A percentile compares a stretch with the other conserved stretches of the same genome.
Evolutionary conservation across 2,797 vertebrate genomes (phyloP).

Genomic region (Lacerta agilis): DNA sequence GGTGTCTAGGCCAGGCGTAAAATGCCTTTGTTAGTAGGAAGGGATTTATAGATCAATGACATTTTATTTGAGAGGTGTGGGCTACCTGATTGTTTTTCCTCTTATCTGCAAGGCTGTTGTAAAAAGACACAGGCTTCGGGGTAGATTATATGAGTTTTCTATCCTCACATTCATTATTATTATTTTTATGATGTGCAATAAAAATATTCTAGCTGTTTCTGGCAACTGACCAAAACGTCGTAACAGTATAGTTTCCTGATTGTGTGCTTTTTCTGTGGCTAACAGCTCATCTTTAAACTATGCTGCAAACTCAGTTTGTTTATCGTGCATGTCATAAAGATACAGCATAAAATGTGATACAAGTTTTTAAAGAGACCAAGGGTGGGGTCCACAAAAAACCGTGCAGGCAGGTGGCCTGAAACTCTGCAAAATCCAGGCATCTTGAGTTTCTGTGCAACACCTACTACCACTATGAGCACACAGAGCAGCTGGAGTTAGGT

Average conservation of each 20-base stretch:
- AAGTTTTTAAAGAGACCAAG: neutral
- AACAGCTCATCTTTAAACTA: neutral
- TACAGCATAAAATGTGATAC: neutral
- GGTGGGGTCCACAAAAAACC: neutral
- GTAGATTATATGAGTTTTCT: neutral
- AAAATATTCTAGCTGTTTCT: constrained; percentile 2
- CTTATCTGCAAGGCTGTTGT: neutral
- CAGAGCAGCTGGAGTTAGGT: neutral
- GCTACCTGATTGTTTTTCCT: neutral
- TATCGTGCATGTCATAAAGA: neutral
- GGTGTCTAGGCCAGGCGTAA: neutral
- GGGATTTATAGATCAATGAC: neutral
- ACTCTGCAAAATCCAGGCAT: neutral
- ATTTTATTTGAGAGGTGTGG: neutral
- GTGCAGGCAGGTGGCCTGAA: neutral
- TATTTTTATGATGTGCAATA: constrained; percentile 11
- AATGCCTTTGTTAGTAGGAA: neutral
- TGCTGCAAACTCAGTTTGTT: constrained; percentile 4
- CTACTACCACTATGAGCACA: neutral
- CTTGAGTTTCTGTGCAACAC: neutral
- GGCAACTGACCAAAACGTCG: neutral
- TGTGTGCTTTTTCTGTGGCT: neutral
- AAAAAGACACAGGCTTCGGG: neutral
- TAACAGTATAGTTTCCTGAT: neutral
- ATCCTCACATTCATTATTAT: neutral